Conservation (phyloP, 2,888 invertebrate genomes). For the Penaeus monodon region DNA sequence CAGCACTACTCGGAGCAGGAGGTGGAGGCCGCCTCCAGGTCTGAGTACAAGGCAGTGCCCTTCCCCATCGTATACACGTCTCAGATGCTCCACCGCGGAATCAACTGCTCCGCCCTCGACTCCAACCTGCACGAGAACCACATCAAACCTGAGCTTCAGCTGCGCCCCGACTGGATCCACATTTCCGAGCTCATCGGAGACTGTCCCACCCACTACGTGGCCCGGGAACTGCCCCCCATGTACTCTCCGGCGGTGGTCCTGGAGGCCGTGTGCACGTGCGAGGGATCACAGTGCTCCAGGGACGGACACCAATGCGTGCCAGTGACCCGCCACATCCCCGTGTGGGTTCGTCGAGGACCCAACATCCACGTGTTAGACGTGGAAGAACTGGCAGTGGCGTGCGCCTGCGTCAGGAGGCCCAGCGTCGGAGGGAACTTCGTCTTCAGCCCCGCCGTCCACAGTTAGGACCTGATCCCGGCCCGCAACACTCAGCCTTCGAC, state of each 20-base stretch:
- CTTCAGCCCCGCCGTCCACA: background rate
- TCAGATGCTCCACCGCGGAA: conserved; percentile 7
- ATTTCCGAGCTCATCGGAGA: conserved; percentile 7
- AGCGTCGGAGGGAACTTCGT: conserved; percentile 10
- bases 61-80: background rate
- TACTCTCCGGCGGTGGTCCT: conserved; percentile 1
- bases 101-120: background rate
- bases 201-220: conserved; percentile 1
- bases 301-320: conserved; percentile 4
- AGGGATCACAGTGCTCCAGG: background rate
- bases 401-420: background rate
- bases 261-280: conserved; percentile 5
- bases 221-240: background rate
- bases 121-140: conserved; percentile 3
- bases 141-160: background rate
- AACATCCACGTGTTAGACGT: background rate
- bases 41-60: background rate
- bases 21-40: conserved; percentile 2
- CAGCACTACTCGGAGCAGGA: conserved; percentile 1
- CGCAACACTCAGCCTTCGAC: no score
- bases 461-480: background rate
- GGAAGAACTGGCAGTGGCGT: background rate
- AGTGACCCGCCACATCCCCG: background rate
- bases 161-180: conserved; percentile 6
- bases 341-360: background rate